Conservation (phyloP, 2,797 vertebrate species). For the Simalia tracyae region DNA sequence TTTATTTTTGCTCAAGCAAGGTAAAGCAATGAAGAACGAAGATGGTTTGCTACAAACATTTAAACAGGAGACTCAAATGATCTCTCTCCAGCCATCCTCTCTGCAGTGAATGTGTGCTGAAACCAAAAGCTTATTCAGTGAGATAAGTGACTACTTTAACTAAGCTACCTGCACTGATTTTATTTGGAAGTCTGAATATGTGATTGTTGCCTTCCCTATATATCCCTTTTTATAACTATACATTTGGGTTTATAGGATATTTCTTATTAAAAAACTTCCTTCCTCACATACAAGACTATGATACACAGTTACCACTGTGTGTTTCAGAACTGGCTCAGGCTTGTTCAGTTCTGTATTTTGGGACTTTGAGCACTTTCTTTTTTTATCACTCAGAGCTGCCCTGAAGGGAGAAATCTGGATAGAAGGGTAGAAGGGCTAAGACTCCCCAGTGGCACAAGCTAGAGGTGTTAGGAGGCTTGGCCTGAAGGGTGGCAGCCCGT, state of each 20-base stretch:
- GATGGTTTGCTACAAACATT: not conserved
- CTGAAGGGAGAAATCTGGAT: not conserved
- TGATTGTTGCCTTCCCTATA: not conserved
- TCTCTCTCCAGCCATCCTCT: not conserved
- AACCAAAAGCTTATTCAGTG: not conserved
- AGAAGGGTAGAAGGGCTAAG: not conserved
- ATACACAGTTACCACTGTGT: not conserved
- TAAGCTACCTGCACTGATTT: not conserved
- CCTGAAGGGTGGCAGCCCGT: not conserved
- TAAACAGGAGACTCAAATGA: not conserved
- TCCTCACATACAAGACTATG: not conserved
- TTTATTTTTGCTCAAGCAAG: not conserved
- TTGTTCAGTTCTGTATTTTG: not conserved
- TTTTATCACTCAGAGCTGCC: not conserved
- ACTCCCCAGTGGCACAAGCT: not conserved
- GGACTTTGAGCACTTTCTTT: not conserved
- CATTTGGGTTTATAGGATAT: not conserved
- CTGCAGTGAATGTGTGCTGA: not conserved
- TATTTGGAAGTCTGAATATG: not conserved
- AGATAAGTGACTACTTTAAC: not conserved
- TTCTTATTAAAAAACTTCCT: not conserved
- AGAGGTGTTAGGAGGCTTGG: not conserved
- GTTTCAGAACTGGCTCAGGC: not conserved
- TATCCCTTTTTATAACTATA: not conserved
- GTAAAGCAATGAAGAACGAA: not conserved